Evolutionary conservation across 2,888 invertebrate genomes (phyloP), one percentile per base, ranked within the genome.

Genomic region (Drosophila anomelani): DNA sequence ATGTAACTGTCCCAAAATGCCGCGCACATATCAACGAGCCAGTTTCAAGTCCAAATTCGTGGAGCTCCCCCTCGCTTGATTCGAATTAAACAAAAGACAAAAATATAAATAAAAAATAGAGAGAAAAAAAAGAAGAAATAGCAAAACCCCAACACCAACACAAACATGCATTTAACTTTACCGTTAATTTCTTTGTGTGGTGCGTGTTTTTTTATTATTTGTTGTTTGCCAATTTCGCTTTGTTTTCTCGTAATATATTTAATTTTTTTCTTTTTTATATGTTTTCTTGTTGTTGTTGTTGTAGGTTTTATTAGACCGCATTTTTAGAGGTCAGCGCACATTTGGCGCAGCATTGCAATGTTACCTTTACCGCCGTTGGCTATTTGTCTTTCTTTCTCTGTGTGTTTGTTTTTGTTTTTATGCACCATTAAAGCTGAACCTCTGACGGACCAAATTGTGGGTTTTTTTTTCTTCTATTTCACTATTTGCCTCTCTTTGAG

Each of bases 1-100:
- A 89, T 85, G 85, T 85, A 85, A 85, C 88, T 89, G 89, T 87
- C 85, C 89, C 87, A 88, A 85, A 85, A 88, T 82, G 77, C 88
- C 75, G 78, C 85, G 82, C 76, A 88, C 89, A 85, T 85, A 89
- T 82, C 89, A 85, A 85, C 89, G 88, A 85, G 85, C 75, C 88
- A 80, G 88, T 85, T 85, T 85, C 89, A 87, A 85, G 89, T 89
- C 88, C 85, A 88, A 87, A 89, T 85, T 73, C 73, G 78, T 75
- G 87, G 76, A 80, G 85, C 76, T 68, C 76, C 69, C 71, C 69
- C 71, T 51, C 55, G 68, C 68, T 70, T 58, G 59, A 44, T 59
- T 70, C 57, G 62, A 58, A 70, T 56, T 54, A 60, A 66, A 75
- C 62, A 59, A 57, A 67, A 20, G 39, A 46, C 46, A 69, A 58